phyloP scores from a whole-genome alignment of 2,888 invertebrate species.

The Thera obeliscata region DNA sequence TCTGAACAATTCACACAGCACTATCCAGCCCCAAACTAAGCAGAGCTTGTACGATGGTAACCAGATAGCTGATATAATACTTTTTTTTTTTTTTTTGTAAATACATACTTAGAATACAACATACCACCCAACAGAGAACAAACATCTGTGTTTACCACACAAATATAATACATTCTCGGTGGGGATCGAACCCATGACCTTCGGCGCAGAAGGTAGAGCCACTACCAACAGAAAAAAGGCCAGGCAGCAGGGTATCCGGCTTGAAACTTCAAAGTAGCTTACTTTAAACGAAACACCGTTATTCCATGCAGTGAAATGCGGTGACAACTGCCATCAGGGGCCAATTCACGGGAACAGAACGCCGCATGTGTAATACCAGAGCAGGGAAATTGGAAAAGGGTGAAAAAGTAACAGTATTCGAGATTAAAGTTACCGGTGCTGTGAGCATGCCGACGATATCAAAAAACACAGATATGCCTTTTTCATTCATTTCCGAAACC shows the following conservation, averaged over 20 bases:
- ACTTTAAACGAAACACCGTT: slow-evolving; percentile 30
- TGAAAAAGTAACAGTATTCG: slow-evolving; percentile 52
- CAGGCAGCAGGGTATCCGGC: not conserved
- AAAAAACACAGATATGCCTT: slow-evolving; percentile 14
- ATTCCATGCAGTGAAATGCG: slow-evolving; percentile 26
- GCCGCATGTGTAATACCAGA: slow-evolving; percentile 44
- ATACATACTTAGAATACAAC: no score
- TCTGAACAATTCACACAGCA: no score
- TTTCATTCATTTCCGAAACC: not conserved
- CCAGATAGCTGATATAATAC: no score
- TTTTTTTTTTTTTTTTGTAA: no score
- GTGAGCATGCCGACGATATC: slow-evolving; percentile 25
- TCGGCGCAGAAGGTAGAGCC: no score
- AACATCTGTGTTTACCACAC: no score
- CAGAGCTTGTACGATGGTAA: no score
- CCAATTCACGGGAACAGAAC: slow-evolving; percentile 42
- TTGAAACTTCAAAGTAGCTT: slow-evolving; percentile 18
- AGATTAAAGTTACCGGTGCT: slow-evolving; percentile 56
- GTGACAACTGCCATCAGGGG: slow-evolving; percentile 38
- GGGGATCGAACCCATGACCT: no score
- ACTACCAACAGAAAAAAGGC: no score
- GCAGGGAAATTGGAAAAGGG: slow-evolving; percentile 47
- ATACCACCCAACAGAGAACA: no score
- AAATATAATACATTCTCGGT: no score
- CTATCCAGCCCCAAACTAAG: no score